Evolutionary conservation across 2,113 vertebrate genomes (phyloP).

Genomic region (Guaruba guarouba): DNA sequence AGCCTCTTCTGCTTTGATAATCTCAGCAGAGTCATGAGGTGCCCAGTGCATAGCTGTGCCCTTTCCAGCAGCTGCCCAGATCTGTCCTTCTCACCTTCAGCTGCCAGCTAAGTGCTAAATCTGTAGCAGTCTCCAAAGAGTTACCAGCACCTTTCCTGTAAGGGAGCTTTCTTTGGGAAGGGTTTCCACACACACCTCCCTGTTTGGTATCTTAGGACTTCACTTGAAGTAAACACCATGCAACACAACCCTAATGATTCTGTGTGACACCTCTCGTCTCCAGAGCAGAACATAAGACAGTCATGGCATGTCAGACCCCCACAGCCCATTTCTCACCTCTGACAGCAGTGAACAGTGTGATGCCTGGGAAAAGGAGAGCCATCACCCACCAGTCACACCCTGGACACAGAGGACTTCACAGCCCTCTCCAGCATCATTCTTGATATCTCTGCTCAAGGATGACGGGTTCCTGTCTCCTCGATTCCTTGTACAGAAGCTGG

Average conservation of each 20-base stretch:
- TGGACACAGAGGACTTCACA: not conserved
- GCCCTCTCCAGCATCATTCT: not conserved
- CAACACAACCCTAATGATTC: not conserved
- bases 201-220: not conserved
- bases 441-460: not conserved
- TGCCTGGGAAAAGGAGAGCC: not conserved
- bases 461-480: not conserved
- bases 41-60: not conserved
- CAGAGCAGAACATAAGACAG: not conserved
- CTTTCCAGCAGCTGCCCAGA: not conserved
- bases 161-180: not conserved
- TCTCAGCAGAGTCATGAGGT: not conserved
- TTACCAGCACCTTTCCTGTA: not conserved
- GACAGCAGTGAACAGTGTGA: not conserved
- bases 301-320: fast-evolving
- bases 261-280: not conserved
- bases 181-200: not conserved
- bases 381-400: not conserved
- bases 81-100: not conserved
- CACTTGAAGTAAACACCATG: not conserved
- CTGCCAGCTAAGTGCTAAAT: constrained; percentile 8
- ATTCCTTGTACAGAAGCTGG: not conserved
- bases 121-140: not conserved
- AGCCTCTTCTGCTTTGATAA: not conserved
- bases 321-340: not conserved